Conservation (phyloP, 2,797 vertebrate genomes). For the Tachyglossus aculeatus region DNA sequence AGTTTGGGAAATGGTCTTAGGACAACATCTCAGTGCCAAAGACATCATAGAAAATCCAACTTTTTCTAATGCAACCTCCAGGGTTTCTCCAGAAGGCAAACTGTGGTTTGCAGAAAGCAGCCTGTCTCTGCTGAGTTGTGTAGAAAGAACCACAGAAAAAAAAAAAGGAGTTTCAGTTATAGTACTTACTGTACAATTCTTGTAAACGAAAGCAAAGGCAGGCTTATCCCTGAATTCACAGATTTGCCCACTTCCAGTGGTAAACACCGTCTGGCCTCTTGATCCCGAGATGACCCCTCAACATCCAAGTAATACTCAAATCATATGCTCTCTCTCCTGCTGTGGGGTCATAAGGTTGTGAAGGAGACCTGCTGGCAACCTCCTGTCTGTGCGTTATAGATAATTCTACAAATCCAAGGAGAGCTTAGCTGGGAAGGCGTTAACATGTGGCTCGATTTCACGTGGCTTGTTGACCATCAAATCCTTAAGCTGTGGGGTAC, state of each 20-base stretch:
- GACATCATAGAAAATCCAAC: slow-evolving; percentile 20
- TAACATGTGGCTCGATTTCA: not conserved
- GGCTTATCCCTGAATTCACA: no score
- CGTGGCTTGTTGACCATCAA: slow-evolving; percentile 1
- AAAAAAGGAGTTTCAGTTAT: no score
- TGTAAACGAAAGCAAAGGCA: slow-evolving; percentile 30
- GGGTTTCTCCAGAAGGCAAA: slow-evolving; percentile 39
- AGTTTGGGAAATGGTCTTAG: slow-evolving; percentile 16
- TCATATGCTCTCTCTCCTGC: slow-evolving; percentile 41
- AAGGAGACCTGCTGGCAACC: slow-evolving; percentile 57
- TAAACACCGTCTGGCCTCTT: slow-evolving; percentile 63
- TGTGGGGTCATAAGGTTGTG: slow-evolving; percentile 38
- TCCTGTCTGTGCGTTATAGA: slow-evolving; percentile 56
- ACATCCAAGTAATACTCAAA: slow-evolving; percentile 63
- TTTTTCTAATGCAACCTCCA: no score
- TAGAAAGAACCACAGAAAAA: slow-evolving; percentile 18
- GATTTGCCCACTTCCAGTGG: slow-evolving; percentile 20
- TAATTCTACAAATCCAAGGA: slow-evolving; percentile 38
- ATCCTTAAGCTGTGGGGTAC: slow-evolving; percentile 11
- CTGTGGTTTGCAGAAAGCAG: not conserved
- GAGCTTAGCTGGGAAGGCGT: slow-evolving; percentile 29
- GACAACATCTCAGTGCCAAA: slow-evolving; percentile 17
- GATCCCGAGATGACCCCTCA: slow-evolving; percentile 62
- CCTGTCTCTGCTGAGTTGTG: slow-evolving; percentile 33
- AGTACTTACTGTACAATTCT: no score